A percentile compares a stretch with the other conserved stretches of the same genome.
These are phyloP conservation scores for Channa argus DNA, from an alignment of 2,113 vertebrate genomes.

Conservation along the genomic window DNA sequence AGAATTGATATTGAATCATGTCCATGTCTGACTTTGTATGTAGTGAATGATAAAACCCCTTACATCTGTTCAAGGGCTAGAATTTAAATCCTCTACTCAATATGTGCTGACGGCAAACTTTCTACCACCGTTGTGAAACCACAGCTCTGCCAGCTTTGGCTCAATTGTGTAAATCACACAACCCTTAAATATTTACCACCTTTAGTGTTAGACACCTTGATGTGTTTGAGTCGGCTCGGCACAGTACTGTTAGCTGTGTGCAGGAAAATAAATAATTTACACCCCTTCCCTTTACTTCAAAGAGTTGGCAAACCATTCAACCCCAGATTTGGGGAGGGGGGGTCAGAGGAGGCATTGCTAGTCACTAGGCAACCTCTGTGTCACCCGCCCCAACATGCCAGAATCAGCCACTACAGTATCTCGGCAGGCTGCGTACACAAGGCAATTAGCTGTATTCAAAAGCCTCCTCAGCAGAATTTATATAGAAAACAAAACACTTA, in stretches of 20 bases:
- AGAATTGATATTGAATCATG: not conserved
- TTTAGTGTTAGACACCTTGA: conserved; percentile 67
- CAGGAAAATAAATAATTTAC: conserved; percentile 83
- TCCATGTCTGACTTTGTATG: not conserved
- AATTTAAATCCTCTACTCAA: not conserved
- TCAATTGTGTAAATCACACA: conserved; percentile 63
- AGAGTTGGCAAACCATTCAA: conserved; percentile 78
- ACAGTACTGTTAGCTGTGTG: conserved; percentile 73
- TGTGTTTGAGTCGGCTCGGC: conserved; percentile 68
- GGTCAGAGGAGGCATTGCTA: conserved; percentile 41
- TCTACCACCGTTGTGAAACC: conserved; percentile 46
- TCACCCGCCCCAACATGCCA: conserved; percentile 78
- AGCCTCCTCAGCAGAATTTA: conserved; percentile 34
- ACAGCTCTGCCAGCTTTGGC: conserved; percentile 33
- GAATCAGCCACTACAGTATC: conserved; percentile 56
- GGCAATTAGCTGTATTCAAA: conserved; percentile 50
- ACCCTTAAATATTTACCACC: conserved; percentile 73
- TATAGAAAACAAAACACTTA: conserved; percentile 58
- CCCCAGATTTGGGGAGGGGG: conserved; percentile 55
- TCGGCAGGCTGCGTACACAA: conserved; percentile 37
- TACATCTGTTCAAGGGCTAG: not conserved
- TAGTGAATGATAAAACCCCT: not conserved
- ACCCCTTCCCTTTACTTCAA: conserved; percentile 79
- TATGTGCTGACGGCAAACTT: conserved; percentile 19
- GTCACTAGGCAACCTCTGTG: conserved; percentile 76